Evolutionary conservation across 2,888 invertebrate species (phyloP).

Genomic region (Taphrorychus bicolor): DNA sequence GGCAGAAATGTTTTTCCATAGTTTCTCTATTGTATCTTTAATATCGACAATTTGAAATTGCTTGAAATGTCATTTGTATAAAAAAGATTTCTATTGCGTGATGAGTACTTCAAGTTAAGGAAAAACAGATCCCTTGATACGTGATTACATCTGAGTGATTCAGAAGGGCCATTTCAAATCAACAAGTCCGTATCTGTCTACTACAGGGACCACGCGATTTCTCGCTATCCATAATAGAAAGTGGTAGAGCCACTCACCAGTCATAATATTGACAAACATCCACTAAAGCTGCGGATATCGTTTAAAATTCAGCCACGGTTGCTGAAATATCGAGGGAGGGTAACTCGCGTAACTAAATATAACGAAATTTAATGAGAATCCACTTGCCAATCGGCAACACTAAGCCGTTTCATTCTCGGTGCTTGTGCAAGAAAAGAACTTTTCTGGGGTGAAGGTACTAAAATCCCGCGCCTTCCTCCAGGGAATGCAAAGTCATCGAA

Average conservation of each 20-base stretch:
- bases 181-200: constrained; percentile 15
- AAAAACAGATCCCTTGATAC: no score
- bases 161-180: neutral
- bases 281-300: constrained; percentile 52
- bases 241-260: constrained; percentile 52
- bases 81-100: no score
- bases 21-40: no score
- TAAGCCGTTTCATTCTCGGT: neutral
- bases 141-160: no score
- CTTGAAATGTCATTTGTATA: no score
- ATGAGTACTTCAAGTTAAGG: no score
- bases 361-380: neutral
- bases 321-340: constrained; percentile 48
- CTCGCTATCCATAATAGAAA: constrained; percentile 57
- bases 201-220: constrained; percentile 44
- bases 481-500: constrained; percentile 39
- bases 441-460: constrained; percentile 44
- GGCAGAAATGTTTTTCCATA: no score
- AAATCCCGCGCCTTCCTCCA: constrained; percentile 15
- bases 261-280: constrained; percentile 59
- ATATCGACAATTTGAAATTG: no score
- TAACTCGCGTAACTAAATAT: neutral
- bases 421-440: neutral
- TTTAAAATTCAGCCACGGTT: constrained; percentile 58
- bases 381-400: neutral